phyloP scores from a whole-genome alignment of 2,888 invertebrate genomes.

The Listrodromus nycthemerus region DNA sequence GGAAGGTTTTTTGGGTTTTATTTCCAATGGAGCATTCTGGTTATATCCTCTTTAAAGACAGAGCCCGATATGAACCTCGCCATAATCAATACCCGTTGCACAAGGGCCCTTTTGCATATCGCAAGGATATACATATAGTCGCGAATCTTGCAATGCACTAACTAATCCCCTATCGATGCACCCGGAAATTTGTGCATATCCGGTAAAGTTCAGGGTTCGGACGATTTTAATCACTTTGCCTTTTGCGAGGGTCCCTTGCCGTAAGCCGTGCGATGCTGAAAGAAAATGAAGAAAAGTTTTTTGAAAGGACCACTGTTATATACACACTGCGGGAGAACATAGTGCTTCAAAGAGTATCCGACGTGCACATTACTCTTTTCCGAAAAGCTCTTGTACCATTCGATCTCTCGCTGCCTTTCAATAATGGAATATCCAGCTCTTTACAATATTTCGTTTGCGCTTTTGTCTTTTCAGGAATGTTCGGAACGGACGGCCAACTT shows the following conservation, averaged over 20 bases:
- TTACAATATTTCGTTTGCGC: constrained; percentile 27
- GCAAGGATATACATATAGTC: not conserved
- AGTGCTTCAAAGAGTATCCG: constrained; percentile 5
- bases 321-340: not conserved
- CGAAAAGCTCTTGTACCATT: constrained; percentile 9
- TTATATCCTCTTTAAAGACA: constrained; percentile 60
- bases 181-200: not conserved
- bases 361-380: constrained; percentile 39
- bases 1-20: not conserved
- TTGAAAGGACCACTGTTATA: constrained; percentile 10
- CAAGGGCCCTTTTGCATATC: constrained; percentile 31
- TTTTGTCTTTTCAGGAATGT: constrained; percentile 88
- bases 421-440: constrained; percentile 72
- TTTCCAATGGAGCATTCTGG: not conserved
- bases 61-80: constrained; percentile 53
- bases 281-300: constrained; percentile 19
- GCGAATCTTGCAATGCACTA: constrained; percentile 32
- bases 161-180: not conserved
- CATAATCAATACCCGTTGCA: constrained; percentile 66
- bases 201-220: constrained; percentile 31
- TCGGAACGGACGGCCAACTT: constrained; percentile 92
- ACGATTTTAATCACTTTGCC: constrained; percentile 43
- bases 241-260: constrained; percentile 5
- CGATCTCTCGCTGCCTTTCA: constrained; percentile 1
- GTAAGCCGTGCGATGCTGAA: constrained; percentile 14